Percentiles rank a stretch among this genome's conserved stretches.
phyloP scores from a whole-genome alignment of 1,140 invertebrate species.

The Sitodiplosis mosellana region DNA sequence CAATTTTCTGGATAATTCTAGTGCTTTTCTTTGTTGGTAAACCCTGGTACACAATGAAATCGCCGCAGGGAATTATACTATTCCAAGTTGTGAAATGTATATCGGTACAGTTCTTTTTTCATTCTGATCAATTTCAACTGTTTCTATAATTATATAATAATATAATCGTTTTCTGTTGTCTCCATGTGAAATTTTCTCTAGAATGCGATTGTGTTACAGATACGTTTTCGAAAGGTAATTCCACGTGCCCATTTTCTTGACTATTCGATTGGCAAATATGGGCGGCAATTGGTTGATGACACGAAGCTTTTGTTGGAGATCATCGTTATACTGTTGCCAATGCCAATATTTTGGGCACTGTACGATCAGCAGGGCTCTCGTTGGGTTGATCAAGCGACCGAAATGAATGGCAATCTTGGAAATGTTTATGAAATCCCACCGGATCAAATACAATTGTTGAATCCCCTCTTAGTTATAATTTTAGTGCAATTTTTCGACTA shows the following conservation, averaged over 20 bases:
- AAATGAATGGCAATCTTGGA: constrained; percentile 45
- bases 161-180: no score
- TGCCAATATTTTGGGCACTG: constrained; percentile 71
- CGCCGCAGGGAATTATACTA: constrained; percentile 64
- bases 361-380: constrained; percentile 74
- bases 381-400: constrained; percentile 86
- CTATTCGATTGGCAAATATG: constrained; percentile 53
- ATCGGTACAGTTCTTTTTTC: no score
- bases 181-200: no score
- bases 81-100: constrained; percentile 52
- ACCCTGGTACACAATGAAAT: constrained; percentile 51
- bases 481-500: constrained; percentile 66
- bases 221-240: background rate
- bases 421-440: constrained; percentile 42
- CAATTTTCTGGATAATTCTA: constrained; percentile 24
- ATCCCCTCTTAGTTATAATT: constrained; percentile 56
- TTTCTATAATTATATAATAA: no score
- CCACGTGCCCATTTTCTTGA: constrained; percentile 51
- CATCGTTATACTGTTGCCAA: constrained; percentile 51
- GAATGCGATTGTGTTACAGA: background rate
- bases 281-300: constrained; percentile 37
- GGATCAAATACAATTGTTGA: constrained; percentile 65
- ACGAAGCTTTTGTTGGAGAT: constrained; percentile 45
- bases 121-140: no score
- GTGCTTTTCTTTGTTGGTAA: constrained; percentile 67